Base-by-base conservation (phyloP, 2,888 invertebrate genomes). In the Scaptomyza parva region DNA sequence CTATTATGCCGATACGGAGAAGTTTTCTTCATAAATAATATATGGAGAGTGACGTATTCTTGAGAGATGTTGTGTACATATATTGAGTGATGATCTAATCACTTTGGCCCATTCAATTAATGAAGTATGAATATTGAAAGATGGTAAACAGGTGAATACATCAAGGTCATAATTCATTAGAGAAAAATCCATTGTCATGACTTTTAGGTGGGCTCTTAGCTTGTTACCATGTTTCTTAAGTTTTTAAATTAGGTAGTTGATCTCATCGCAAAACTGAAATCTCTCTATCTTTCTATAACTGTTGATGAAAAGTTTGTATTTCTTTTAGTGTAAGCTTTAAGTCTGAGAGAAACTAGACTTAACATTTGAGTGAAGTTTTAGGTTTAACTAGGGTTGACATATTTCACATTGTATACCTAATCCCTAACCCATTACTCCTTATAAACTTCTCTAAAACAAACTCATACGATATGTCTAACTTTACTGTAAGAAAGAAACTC, bases 51-150 rank as follows among this genome's bases (percentile, higher is more conserved):
- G 2, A 18, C 33, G 26, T 28, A 35, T 48, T 35, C 50, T n/a
- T 43, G 12, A 28, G 20, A 47, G 30, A 40, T 40, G 14, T 20
- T 12, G 37, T 47, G 35, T 26, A 40, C 28, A 35, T 17, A n/a
- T 39, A 28, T 28, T 40, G 18, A 48, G 22, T 30, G 71, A 60
- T 72, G 67, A 72, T 68, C 68, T 73, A 73, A 64, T 63, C 62
- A 41, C 55, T 50, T 33, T 37, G 18, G 45, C 4, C 12, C 54
- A 28, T 39, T 26, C 35, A 48, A 48, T 57, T 61, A 48, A 61
- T 61, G 18, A 18, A 37, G 35, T 53, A 50, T 57, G 40, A 51
- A 33, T 37, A 53, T 28, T 44, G 28, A 28, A 35, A 24, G 35
- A 43, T 50, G 41, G 35, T 30, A 37, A 62, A 30, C 22, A 50